Evolutionary conservation across 2,797 vertebrate species (phyloP).

Genomic region (Callimico goeldii): DNA sequence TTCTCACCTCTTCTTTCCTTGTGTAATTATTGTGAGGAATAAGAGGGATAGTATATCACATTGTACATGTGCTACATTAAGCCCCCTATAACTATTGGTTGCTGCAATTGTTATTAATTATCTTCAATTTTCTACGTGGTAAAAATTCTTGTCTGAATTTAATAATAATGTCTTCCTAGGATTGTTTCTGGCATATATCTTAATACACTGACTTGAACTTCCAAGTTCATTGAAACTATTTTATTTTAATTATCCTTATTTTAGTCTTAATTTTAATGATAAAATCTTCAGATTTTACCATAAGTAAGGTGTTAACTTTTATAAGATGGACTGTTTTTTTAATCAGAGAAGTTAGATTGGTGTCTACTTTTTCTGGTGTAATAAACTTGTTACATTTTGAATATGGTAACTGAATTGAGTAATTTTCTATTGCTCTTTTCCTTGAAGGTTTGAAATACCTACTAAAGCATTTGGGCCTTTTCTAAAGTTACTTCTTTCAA

Average conservation of each 20-base stretch:
- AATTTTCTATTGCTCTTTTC: background rate
- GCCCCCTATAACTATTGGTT: background rate
- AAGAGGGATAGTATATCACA: background rate
- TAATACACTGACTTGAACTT: background rate
- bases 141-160: background rate
- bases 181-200: background rate
- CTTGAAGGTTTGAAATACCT: background rate
- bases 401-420: background rate
- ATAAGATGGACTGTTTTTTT: background rate
- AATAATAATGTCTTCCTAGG: background rate
- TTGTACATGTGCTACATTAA: background rate
- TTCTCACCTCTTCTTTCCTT: background rate
- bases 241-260: background rate
- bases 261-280: background rate
- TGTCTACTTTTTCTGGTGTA: background rate
- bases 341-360: background rate
- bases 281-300: background rate
- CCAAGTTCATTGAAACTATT: background rate
- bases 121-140: background rate
- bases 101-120: background rate
- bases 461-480: background rate
- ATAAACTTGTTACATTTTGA: background rate
- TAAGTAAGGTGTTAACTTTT: background rate
- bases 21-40: background rate
- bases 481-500: constrained; percentile 13